Conservation (phyloP, 1,140 invertebrate genomes). For the Brachionus plicatilis region DNA sequence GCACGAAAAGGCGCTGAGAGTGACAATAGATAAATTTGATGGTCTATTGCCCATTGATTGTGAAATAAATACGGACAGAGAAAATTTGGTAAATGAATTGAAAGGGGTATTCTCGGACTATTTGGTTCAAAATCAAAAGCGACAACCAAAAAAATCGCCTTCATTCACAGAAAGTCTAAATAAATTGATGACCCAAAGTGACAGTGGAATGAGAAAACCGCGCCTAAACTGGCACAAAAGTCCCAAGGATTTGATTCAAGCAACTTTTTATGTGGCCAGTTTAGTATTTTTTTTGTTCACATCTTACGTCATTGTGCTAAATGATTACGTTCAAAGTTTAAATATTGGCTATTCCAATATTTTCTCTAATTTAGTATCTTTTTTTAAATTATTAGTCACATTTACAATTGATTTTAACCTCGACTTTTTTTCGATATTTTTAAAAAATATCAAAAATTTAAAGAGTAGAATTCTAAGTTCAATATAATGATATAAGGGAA, state of each 20-base stretch:
- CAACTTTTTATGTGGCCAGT: not conserved
- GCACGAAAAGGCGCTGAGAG: not conserved
- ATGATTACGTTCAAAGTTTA: constrained; percentile 6
- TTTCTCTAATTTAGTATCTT: not conserved
- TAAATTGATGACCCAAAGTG: not conserved
- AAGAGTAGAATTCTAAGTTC: not conserved
- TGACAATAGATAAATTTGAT: not conserved
- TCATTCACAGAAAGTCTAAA: not conserved
- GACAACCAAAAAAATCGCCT: not conserved
- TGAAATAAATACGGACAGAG: not conserved
- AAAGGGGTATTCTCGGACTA: not conserved
- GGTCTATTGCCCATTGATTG: not conserved
- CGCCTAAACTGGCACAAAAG: not conserved
- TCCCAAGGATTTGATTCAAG: constrained; percentile 6
- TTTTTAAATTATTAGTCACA: not conserved
- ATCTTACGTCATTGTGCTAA: not conserved
- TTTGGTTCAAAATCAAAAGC: not conserved
- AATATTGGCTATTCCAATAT: not conserved
- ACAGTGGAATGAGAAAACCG: not conserved
- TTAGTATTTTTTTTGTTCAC: constrained; percentile 7
- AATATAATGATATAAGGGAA: not conserved
- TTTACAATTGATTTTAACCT: constrained; percentile 27
- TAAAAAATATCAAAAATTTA: constrained; percentile 30
- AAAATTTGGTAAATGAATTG: not conserved
- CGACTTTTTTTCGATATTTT: constrained; percentile 17